Base-by-base conservation (phyloP, 1,140 invertebrate species). In the Phthorimaea operculella region DNA sequence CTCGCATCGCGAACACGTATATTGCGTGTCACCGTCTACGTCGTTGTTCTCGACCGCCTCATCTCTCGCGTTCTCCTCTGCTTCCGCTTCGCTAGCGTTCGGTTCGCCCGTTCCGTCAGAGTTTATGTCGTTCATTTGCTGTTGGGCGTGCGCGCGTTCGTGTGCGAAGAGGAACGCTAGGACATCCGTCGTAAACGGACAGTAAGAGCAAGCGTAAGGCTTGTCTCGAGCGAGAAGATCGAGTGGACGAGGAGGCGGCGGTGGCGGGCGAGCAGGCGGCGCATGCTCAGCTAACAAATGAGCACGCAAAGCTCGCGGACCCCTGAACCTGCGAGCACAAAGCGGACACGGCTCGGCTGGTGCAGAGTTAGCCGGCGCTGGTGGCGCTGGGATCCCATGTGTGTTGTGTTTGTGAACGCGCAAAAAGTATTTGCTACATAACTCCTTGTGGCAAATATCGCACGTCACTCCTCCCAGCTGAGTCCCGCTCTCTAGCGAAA, bases 391-490 rank as follows among this genome's bases (percentile, higher is more conserved):
- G 48, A 99, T 96, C 0, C 97, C 97, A 76, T 99, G 98, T 5
- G 96, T 98, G 80, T 99, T 99, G 72, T 98, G 94, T 74, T 98
- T 98, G 86, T 99, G 98, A 4, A 97, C 96, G 55, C 96, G 91
- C 12, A 99, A 86, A 75, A 99, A 99, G 82, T 99, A 99, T 79
- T 99, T 99, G 82, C 96, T 98, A 86, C 96, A 97, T 0, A 99
- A 85, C 86, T 98, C 96, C 82, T 99, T 99, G 79, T 98, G 95
- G 76, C 97, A 99, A 57, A 98, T 95, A 77, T 98, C 96, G 87
- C 97, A 98, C 7, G 95, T 93, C 0, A 98, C 96, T 4, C 96
- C 95, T 6, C 95, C 95, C 12, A 96, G 92, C 75, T 95, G 94
- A 0, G 94, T 92, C 0, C 93, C 94, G 70, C 94, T 94, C 80